Evolutionary conservation across 2,113 vertebrate genomes (phyloP).

Genomic region (Marmota flaviventris): DNA sequence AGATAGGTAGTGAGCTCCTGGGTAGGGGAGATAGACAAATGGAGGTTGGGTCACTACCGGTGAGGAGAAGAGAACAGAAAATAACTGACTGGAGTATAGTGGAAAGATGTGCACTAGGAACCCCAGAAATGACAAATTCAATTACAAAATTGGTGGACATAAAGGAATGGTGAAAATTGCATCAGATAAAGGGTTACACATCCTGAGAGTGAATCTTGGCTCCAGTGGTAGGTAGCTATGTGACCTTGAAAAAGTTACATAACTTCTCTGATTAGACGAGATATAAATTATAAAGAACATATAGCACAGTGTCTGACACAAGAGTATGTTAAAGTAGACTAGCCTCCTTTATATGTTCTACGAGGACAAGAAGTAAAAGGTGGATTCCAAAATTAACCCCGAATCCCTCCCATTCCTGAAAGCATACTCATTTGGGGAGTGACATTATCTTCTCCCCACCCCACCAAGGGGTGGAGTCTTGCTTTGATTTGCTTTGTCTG

Average conservation of each 20-base stretch:
- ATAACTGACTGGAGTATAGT: not conserved
- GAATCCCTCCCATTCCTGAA: not conserved
- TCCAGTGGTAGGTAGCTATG: not conserved
- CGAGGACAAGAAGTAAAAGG: not conserved
- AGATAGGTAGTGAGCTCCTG: not conserved
- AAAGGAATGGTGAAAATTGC: not conserved
- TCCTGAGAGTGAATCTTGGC: not conserved
- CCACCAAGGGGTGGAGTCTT: not conserved
- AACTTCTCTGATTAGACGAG: constrained; percentile 27
- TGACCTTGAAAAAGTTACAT: constrained; percentile 38
- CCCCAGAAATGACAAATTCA: not conserved
- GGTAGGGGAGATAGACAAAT: not conserved
- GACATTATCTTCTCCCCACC: not conserved
- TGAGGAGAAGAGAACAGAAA: constrained; percentile 19
- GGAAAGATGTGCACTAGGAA: not conserved
- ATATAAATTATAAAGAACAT: not conserved
- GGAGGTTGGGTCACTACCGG: not conserved
- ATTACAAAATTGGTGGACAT: not conserved
- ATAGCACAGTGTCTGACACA: not conserved
- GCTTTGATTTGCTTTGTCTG: not conserved
- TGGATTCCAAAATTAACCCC: not conserved
- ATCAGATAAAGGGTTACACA: not conserved
- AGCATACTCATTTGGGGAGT: not conserved
- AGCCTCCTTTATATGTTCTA: not conserved
- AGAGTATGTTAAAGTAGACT: not conserved